These are phyloP conservation scores for Triplophysa yarkandensis DNA, from an alignment of 2,797 vertebrate genomes.

Conservation along the genomic window DNA sequence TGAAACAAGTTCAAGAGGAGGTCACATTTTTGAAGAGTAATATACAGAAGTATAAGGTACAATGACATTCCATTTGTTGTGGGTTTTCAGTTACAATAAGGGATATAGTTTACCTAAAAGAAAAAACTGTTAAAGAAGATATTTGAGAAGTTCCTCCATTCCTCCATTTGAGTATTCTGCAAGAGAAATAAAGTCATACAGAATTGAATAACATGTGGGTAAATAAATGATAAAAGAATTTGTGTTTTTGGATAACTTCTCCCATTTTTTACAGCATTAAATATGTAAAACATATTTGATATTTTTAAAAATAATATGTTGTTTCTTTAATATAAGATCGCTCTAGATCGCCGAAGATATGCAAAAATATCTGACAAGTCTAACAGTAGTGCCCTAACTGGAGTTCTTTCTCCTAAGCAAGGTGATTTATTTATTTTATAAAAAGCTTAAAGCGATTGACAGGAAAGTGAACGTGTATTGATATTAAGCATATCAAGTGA, in stretches of 20 bases:
- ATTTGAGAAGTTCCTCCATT: too few relatives aligned
- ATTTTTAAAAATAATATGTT: neutral
- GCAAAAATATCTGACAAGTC: conserved; percentile 75
- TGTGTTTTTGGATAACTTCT: too few relatives aligned
- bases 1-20: conserved; percentile 86
- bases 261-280: neutral
- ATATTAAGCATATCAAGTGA: neutral
- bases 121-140: too few relatives aligned
- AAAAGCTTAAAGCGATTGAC: neutral
- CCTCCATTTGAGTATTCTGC: too few relatives aligned
- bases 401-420: conserved; percentile 85
- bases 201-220: too few relatives aligned
- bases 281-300: too few relatives aligned
- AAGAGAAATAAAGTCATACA: too few relatives aligned
- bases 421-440: conserved; percentile 64
- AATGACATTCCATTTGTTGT: neutral
- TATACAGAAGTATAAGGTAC: conserved; percentile 86
- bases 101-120: neutral
- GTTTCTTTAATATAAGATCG: conserved; percentile 68
- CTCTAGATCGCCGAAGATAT: conserved; percentile 83
- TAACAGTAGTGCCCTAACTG: conserved; percentile 78
- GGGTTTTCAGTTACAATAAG: neutral
- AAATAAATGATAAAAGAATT: too few relatives aligned
- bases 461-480: neutral
- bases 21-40: conserved; percentile 82